Base-by-base conservation (phyloP, 2,113 vertebrate genomes). In the Myanophis thanlyinensis region DNA sequence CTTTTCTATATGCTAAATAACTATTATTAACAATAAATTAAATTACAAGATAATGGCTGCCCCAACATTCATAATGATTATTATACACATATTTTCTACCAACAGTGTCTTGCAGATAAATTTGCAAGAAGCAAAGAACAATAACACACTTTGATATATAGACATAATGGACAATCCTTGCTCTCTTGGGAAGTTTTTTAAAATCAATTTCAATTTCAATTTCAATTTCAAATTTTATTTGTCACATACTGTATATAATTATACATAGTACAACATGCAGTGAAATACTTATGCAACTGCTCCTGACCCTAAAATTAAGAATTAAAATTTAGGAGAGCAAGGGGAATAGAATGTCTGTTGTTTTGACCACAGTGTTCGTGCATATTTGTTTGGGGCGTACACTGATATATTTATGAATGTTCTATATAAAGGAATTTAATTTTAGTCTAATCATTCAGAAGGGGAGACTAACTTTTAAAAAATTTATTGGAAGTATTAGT, bases 401-500 rank as follows among this genome's bases (percentile, higher is more conserved):
- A 96, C 53, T 91, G 47, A 90, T 52, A 1, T 85, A 95, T 94
- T 95, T 95, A 92, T 95, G 95, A 92, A 30, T 96, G 25, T 95
- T 91, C 90, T 96, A 95, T 96, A 67, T 67, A 67, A 67, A n/a
- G 20, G 85, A 13, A 0, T 62, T 92, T 86, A 93, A 85, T 92
- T 92, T 93, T 52, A 92, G 25, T 46, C 92, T 47, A 40, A 91
- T 44, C 8, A 54, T 20, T 44, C 30, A 93, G 51, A 92, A 49
- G 90, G 85, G 95, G 25, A 18, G 88, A 30, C 48, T 54, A 86
- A 85, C 25, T 94, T 90, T 92, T 49, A 51, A 80, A 25, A 25
- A 30, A 1, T 93, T 93, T 88, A 53, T 7, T 87, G 49, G 51
- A 56, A 90, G 13, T 23, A 27, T 89, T 95, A 94, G 0, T 22